phyloP scores from a whole-genome alignment of 1,140 invertebrate genomes.

The Trinorchestia longiramus region DNA sequence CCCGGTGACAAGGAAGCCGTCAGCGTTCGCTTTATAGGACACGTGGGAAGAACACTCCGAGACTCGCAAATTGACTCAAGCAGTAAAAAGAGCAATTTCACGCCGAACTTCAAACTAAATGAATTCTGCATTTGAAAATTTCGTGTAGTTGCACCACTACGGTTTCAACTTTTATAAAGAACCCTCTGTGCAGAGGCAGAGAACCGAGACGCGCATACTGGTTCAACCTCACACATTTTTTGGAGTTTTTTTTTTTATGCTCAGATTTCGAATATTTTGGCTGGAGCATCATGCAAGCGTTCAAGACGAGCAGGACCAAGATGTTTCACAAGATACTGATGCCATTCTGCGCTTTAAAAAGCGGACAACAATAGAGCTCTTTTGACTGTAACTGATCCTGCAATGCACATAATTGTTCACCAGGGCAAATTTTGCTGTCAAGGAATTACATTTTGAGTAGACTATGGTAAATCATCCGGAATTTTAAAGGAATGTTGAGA shows the following conservation, averaged over 20 bases:
- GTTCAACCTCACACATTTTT: background rate
- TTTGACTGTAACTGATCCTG: background rate
- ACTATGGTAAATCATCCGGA: background rate
- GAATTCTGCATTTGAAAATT: slow-evolving; percentile 29
- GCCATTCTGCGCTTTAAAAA: background rate
- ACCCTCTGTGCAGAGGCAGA: background rate
- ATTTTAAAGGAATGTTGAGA: background rate
- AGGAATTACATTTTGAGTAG: background rate
- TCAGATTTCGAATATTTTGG: background rate
- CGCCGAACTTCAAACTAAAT: slow-evolving; percentile 49
- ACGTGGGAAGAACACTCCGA: background rate
- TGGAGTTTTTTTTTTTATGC: background rate
- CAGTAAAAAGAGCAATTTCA: slow-evolving; percentile 40
- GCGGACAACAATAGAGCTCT: background rate
- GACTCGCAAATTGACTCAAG: slow-evolving; percentile 37
- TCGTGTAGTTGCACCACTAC: background rate
- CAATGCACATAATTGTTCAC: background rate
- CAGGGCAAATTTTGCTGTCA: background rate
- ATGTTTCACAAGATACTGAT: background rate
- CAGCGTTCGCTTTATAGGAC: background rate
- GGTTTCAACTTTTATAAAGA: slow-evolving; percentile 11
- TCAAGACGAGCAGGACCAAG: background rate
- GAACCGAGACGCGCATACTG: background rate
- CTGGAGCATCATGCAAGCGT: background rate
- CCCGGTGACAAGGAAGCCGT: background rate